Conservation (phyloP, 2,888 invertebrate genomes). For the Harpalus rufipes region DNA sequence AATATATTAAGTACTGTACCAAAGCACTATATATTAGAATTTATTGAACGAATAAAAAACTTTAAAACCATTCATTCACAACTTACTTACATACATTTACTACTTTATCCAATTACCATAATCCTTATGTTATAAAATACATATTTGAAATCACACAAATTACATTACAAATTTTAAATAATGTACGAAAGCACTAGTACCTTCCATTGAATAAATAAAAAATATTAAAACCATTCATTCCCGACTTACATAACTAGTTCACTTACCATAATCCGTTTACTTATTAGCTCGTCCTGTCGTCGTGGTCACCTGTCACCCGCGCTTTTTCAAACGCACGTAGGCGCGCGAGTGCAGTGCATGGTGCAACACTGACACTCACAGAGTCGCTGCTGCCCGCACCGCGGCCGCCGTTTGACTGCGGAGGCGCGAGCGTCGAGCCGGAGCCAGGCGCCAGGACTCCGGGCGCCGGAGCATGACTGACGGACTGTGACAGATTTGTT, state of each 20-base stretch:
- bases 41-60: no score
- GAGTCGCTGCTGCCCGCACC: constrained; percentile 30
- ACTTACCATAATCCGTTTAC: constrained; percentile 21
- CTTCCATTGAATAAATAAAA: no score
- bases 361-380: constrained; percentile 22
- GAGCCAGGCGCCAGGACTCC: constrained; percentile 36
- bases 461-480: constrained; percentile 34
- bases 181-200: no score
- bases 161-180: no score
- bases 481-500: constrained; percentile 36
- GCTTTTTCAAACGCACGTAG: constrained; percentile 61
- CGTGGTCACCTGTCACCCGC: constrained; percentile 51
- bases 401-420: constrained; percentile 62
- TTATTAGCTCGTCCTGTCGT: not conserved
- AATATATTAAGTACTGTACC: no score
- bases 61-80: no score
- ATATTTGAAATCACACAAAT: no score
- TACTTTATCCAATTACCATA: no score
- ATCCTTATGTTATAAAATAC: no score
- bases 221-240: not conserved
- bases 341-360: constrained; percentile 25
- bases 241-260: not conserved
- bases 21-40: no score
- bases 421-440: constrained; percentile 39
- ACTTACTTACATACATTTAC: no score